Base-by-base conservation (phyloP, 2,888 invertebrate species). In the Eurytoma californica region DNA sequence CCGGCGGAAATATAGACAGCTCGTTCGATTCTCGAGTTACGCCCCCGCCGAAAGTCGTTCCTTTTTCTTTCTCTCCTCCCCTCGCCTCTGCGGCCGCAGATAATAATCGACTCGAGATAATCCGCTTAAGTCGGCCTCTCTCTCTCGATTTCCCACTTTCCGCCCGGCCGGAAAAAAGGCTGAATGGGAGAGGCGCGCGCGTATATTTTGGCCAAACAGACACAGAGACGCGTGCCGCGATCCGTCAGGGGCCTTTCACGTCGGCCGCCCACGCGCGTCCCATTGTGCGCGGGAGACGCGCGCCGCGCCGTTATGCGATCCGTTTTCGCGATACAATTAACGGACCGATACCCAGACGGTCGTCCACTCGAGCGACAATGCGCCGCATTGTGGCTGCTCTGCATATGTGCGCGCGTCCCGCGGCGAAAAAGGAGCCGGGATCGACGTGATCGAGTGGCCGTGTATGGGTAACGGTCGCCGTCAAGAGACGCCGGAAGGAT, bases 21-120 rank as follows among this genome's bases (percentile, higher is more conserved):
- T 65, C 68, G 75, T 82, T 82, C 82, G 82, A 83, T 82, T 88
- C 88, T 88, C 88, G 84, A 86, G 84, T 88, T 88, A 88, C 88
- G 83, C 84, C 83, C 81, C 80, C 84, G 84, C 81, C 47, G 58
- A n/a, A 28, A n/a, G 30, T 18, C 51, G 53, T 57, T 9, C 7
- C 53, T 30, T 2, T 47, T 18, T 30, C 30, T 72, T n/a, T 53
- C 61, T 57, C 47, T n/a, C 28, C 61, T 18, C 4, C 39, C n/a
- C 20, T 51, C 24, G 24, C 14, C 18, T 30, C 47, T 60, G 30
- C 53, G 24, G 47, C 53, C 3, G 3, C 49, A 72, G 80, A 76
- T 80, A 77, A 72, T 72, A 63, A 72, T 79, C 76, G 69, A 69
- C 65, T 49, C 47, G 65, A 65, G 65, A 82, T 86, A 86, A 86